Evolutionary conservation across 2,888 invertebrate species (phyloP).

Genomic region (Cartodere bifasciata): DNA sequence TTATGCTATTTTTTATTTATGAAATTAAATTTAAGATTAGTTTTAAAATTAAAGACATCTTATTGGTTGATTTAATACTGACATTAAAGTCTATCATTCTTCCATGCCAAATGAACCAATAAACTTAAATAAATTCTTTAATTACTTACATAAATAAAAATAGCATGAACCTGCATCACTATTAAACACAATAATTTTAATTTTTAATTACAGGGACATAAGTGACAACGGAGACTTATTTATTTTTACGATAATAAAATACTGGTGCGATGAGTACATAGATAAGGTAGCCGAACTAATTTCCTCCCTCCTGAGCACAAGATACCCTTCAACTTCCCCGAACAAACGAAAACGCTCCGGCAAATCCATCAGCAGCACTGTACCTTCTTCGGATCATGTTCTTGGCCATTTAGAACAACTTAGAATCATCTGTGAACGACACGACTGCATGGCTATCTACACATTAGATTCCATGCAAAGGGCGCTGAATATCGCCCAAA

Average conservation of each 20-base stretch:
- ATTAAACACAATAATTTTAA: no score
- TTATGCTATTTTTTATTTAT: no score
- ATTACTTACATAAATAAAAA: no score
- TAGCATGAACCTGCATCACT: no score
- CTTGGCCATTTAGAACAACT: conserved; percentile 87
- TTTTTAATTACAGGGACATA: no score
- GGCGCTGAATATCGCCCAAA: conserved; percentile 78
- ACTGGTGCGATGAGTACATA: conserved; percentile 89
- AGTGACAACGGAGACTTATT: conserved; percentile 66
- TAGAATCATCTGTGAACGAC: conserved; percentile 57
- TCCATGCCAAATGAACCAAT: no score
- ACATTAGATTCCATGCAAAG: conserved; percentile 85
- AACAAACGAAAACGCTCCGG: conserved; percentile 80
- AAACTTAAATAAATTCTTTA: no score
- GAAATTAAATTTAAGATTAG: no score
- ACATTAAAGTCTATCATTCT: no score
- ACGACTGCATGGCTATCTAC: conserved; percentile 65
- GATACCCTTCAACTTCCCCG: conserved; percentile 78
- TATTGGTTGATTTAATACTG: no score
- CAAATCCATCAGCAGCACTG: conserved; percentile 54
- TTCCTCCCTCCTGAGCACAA: conserved; percentile 62
- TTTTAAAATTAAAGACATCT: no score
- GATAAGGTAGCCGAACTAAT: conserved; percentile 77
- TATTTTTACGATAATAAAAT: conserved; percentile 80
- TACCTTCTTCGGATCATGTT: conserved; percentile 73